Conservation (phyloP, 2,888 invertebrate species). For the Embidobia sp. region DNA sequence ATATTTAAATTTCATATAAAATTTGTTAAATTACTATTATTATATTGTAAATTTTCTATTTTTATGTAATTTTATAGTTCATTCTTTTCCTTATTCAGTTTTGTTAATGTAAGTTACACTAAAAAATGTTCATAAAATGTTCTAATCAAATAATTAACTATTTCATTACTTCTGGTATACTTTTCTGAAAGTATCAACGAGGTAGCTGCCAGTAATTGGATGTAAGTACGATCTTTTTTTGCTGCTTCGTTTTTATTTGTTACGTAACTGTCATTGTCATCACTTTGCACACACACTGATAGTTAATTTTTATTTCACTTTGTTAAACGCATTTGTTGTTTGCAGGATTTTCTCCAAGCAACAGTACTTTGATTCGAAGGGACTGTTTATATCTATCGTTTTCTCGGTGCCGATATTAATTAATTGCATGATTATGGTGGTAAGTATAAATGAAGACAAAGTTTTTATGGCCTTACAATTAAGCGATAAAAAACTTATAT, state of each 20-base stretch:
- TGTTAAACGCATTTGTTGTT: conserved; percentile 32
- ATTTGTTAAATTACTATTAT: too few species aligned
- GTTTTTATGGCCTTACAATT: too few species aligned
- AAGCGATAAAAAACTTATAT: too few species aligned
- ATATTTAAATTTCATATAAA: too few species aligned
- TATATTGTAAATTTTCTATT: too few species aligned
- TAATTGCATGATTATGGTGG: conserved; percentile 96
- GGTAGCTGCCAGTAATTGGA: conserved; percentile 93
- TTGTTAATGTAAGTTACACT: neutral
- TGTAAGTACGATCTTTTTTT: conserved; percentile 77
- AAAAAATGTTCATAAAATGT: too few species aligned
- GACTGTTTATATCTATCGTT: conserved; percentile 95
- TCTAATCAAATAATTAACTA: conserved; percentile 10
- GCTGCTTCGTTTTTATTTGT: conserved; percentile 4
- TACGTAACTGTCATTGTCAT: neutral
- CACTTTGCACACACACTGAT: too few species aligned
- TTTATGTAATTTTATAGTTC: too few species aligned
- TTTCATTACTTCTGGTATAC: conserved; percentile 92
- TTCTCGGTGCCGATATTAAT: conserved; percentile 96
- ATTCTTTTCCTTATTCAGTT: too few species aligned
- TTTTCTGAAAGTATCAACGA: conserved; percentile 95
- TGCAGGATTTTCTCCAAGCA: conserved; percentile 91
- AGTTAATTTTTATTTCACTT: neutral
- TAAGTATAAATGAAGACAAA: conserved; percentile 83
- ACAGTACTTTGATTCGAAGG: conserved; percentile 97